These are phyloP conservation scores for Notothenia coriiceps DNA, from an alignment of 2,113 vertebrate species.

Conservation along the genomic window DNA sequence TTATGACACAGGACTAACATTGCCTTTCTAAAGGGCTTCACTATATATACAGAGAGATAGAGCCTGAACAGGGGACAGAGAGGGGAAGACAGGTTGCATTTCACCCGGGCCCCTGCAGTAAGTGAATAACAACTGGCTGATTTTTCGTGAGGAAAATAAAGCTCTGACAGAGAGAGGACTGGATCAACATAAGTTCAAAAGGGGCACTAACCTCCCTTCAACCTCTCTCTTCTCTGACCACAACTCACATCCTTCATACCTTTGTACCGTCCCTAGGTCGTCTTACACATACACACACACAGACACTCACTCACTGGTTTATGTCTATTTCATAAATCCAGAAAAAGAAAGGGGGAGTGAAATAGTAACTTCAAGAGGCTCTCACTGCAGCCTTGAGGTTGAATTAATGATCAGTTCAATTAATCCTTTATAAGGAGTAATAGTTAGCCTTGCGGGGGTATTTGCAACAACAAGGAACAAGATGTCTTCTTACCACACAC, in stretches of 20 bases:
- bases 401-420: slow-evolving; percentile 65
- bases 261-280: too few relatives aligned
- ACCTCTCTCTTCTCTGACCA: neutral
- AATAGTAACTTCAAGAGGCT: slow-evolving; percentile 40
- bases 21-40: neutral
- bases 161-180: neutral
- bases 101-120: too few relatives aligned
- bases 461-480: slow-evolving; percentile 57
- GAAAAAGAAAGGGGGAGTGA: slow-evolving; percentile 15
- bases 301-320: slow-evolving; percentile 80
- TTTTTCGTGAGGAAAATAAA: neutral
- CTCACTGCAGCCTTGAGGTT: slow-evolving; percentile 66
- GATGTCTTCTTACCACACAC: slow-evolving; percentile 40
- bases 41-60: too few relatives aligned
- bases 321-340: slow-evolving; percentile 73
- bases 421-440: slow-evolving; percentile 73
- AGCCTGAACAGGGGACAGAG: too few relatives aligned
- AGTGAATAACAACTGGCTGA: too few relatives aligned
- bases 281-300: slow-evolving; percentile 78
- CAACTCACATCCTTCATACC: neutral
- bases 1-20: neutral
- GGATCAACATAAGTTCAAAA: neutral
- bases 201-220: too few relatives aligned
- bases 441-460: slow-evolving; percentile 55
- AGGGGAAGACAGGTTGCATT: too few relatives aligned